Evolutionary conservation across 1,140 invertebrate genomes (phyloP), one percentile per base, ranked within the genome.

Genomic region (Rhyacophila brunnea): DNA sequence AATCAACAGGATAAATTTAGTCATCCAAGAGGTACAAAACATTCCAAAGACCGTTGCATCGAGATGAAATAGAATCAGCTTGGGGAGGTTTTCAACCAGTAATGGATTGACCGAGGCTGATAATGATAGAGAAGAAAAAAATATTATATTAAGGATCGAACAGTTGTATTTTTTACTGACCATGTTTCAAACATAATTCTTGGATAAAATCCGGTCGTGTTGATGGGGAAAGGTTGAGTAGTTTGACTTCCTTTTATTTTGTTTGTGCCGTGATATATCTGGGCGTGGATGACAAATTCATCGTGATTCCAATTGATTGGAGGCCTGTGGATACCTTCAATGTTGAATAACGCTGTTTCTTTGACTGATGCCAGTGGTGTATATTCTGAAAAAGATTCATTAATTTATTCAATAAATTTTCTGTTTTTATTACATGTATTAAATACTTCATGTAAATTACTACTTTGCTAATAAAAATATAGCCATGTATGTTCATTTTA

Each of bases 241-340:
- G 87, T 71, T 40, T 88, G 83, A 0, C 86, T 79, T 54, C 85
- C 81, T 17, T 87, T 87, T 15, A 95, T 79, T 9, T 87, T 85
- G 44, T 89, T 79, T 0, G 90, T 92, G 6, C 93, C 94, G 74
- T 97, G 88, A 71, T 89, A 95, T 42, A 96, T 83, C 70, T 93
- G 90, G 20, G 87, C 89, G 43, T 86, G 85, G 9, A 96, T 82
- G 50, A 89, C 81, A 68, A 91, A 96, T 68, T 92, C 88, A 66
- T 94, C 89, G 73, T 91, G 90, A 56, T 83, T 84, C 91, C 92
- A 95, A 32, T 86, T 81, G 2, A 78, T 73, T 7, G 87, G 85
- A 18, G 95, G 75, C 59, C 92, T 82, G 73, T 96, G 93, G 15
- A 95, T 78, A 38, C 91, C 88, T 46, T 89, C 91, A 35, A 97